Conservation (phyloP, 2,113 vertebrate genomes). For the Pagrus major region DNA sequence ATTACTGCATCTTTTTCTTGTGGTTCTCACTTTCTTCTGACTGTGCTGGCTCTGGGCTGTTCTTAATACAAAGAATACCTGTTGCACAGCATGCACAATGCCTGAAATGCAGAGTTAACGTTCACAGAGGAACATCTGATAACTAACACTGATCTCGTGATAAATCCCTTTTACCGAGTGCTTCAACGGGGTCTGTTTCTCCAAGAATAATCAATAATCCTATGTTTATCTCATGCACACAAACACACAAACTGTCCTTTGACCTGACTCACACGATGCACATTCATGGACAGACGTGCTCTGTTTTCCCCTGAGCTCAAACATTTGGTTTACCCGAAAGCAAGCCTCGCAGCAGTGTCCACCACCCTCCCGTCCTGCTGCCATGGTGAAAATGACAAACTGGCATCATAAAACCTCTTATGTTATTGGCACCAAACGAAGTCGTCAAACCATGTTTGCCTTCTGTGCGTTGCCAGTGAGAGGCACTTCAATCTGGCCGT, state of each 20-base stretch:
- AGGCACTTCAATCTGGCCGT: conserved; percentile 56
- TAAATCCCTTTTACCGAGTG: not conserved
- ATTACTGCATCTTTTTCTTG: not conserved
- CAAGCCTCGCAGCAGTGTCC: not conserved
- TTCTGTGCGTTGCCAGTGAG: conserved; percentile 35
- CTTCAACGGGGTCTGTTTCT: not conserved
- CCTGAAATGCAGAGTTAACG: not conserved
- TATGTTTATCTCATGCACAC: not conserved
- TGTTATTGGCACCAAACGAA: conserved; percentile 57
- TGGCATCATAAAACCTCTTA: conserved; percentile 52
- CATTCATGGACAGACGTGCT: not conserved
- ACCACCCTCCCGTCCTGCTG: conserved; percentile 18
- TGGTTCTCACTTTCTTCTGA: not conserved
- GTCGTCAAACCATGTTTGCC: conserved; percentile 44
- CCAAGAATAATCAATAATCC: not conserved
- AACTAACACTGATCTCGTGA: no score
- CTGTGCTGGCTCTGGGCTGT: not conserved
- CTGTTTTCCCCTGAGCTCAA: conserved; percentile 10
- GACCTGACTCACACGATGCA: not conserved
- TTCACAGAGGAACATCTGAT: not conserved
- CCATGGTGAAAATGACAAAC: conserved; percentile 37
- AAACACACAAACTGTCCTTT: conserved; percentile 6
- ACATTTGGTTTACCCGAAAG: conserved; percentile 21
- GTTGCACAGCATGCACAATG: conserved; percentile 16
- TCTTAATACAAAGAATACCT: conserved; percentile 12